Conservation (phyloP, 2,888 invertebrate genomes). For the Parnassius smintheus region DNA sequence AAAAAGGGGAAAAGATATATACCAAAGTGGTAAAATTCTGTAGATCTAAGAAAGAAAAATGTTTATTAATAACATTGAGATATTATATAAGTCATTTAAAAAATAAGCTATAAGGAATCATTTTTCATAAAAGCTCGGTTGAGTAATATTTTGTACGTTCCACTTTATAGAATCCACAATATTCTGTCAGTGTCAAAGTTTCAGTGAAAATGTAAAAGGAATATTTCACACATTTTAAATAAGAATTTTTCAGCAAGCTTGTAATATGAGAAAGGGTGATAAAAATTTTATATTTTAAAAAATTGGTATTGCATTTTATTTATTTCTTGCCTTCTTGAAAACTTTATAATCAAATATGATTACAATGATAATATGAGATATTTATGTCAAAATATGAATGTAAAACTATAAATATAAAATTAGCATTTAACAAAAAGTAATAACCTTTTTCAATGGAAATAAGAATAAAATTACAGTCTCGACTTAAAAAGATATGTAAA, state of each 20-base stretch:
- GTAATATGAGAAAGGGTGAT: not conserved
- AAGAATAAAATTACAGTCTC: no score
- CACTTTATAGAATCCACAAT: conserved; percentile 1
- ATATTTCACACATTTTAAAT: conserved; percentile 16
- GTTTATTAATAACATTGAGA: no score
- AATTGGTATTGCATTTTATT: not conserved
- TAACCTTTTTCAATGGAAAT: no score
- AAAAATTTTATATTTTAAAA: not conserved
- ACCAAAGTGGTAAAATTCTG: no score
- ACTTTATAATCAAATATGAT: not conserved
- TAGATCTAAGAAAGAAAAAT: no score
- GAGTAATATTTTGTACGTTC: not conserved
- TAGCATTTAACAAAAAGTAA: no score
- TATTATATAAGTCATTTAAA: no score
- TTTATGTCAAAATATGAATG: no score
- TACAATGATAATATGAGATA: no score
- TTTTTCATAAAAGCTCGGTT: not conserved
- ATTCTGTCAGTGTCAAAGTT: conserved; percentile 1
- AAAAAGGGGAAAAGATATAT: no score
- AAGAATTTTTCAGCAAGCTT: conserved; percentile 18
- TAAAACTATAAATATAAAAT: no score
- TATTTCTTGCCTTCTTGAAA: not conserved
- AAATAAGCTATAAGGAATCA: not conserved
- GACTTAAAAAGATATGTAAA: no score
- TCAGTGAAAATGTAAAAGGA: conserved; percentile 9